Conservation (phyloP, 2,797 vertebrate genomes). For the Eospalax fontanierii region DNA sequence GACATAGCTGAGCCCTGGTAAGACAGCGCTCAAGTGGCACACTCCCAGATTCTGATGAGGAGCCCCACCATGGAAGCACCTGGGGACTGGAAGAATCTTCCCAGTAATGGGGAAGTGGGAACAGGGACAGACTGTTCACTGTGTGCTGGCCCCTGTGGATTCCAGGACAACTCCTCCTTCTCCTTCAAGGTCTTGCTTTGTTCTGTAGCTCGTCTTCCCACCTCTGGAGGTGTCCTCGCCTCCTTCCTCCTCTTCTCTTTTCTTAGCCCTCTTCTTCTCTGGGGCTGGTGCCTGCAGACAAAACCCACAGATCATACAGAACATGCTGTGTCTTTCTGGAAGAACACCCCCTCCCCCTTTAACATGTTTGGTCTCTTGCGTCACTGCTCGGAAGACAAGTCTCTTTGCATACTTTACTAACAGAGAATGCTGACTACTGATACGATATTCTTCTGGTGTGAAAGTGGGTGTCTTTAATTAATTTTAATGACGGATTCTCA, state of each 20-base stretch:
- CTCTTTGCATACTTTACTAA: constrained; percentile 89
- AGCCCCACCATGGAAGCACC: background rate
- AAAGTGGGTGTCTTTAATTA: constrained; percentile 91
- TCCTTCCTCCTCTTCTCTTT: constrained; percentile 65
- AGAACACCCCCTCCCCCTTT: constrained; percentile 10
- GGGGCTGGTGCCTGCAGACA: constrained; percentile 31
- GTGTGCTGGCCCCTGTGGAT: background rate
- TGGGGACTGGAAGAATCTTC: background rate
- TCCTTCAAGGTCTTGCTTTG: constrained; percentile 1
- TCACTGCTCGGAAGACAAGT: constrained; percentile 78
- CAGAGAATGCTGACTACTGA: constrained; percentile 91
- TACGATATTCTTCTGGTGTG: constrained; percentile 89
- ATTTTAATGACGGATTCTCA: constrained; percentile 92
- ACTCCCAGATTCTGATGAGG: background rate
- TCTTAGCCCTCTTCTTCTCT: constrained; percentile 65
- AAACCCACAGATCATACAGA: constrained; percentile 27
- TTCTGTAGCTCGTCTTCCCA: constrained; percentile 16
- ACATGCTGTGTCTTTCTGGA: constrained; percentile 48
- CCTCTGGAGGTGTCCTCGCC: background rate
- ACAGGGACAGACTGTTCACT: background rate
- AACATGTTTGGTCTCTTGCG: constrained; percentile 70
- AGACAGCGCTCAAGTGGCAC: background rate
- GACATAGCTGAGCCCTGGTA: background rate
- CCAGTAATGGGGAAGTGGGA: background rate
- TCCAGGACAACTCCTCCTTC: background rate